A percentile compares a stretch with the other conserved stretches of the same genome.
Evolutionary conservation across 2,797 vertebrate genomes (phyloP).

Genomic region (Scolopax bukidnonensis): DNA sequence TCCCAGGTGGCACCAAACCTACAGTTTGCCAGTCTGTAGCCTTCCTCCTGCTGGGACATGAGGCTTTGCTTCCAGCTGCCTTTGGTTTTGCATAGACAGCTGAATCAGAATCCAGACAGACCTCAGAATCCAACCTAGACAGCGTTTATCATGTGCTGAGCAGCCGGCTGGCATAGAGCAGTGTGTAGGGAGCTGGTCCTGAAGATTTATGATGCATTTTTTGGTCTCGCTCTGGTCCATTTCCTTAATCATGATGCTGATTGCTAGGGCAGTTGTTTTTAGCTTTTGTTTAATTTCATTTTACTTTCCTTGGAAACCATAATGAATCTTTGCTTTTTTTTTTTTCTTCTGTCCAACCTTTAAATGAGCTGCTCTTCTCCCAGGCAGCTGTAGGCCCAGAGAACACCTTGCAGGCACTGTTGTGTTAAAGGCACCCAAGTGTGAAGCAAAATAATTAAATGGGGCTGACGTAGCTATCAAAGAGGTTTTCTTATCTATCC

Average conservation of each 20-base stretch:
- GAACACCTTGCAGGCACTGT: conserved; percentile 15
- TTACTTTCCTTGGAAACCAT: not conserved
- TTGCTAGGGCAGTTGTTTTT: not conserved
- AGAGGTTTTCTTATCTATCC: not conserved
- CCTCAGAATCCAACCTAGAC: not conserved
- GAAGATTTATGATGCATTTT: not conserved
- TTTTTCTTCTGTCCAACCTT: not conserved
- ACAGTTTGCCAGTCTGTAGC: not conserved
- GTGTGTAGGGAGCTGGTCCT: not conserved
- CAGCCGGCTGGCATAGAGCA: not conserved
- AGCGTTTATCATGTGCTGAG: not conserved
- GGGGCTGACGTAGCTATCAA: not conserved
- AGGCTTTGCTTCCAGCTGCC: not conserved
- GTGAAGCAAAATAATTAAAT: conserved; percentile 54
- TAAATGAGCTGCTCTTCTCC: conserved; percentile 7
- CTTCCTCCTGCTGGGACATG: not conserved
- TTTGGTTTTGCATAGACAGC: not conserved
- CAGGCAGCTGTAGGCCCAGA: not conserved
- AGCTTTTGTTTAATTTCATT: not conserved
- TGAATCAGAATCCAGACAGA: too few species aligned
- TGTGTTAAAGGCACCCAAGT: conserved; percentile 4
- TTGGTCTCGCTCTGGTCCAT: not conserved
- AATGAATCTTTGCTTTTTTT: not conserved
- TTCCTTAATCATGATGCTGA: conserved; percentile 13
- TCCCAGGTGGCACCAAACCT: not conserved